A percentile compares a stretch with the other conserved stretches of the same genome.
phyloP scores from a whole-genome alignment of 2,888 invertebrate species.

The Cerceris rybyensis region DNA sequence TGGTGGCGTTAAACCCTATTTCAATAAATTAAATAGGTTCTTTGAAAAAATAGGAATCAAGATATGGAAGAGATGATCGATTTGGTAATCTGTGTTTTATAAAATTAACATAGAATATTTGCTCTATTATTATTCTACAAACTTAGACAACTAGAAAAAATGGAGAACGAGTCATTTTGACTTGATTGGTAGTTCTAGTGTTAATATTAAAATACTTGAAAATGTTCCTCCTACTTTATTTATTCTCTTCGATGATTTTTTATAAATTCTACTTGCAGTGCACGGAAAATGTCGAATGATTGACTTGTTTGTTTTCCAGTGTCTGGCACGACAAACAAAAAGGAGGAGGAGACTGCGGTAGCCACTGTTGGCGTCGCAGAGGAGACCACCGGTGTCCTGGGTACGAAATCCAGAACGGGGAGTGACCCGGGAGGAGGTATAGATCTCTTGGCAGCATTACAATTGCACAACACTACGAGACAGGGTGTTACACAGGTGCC shows the following conservation, averaged over 20 bases:
- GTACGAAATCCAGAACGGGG: constrained; percentile 74
- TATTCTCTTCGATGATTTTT: background rate
- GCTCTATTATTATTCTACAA: no score
- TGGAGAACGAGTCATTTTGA: no score
- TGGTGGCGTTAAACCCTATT: no score
- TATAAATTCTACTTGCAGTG: background rate
- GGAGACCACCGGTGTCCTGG: constrained; percentile 83
- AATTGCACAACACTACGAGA: constrained; percentile 89
- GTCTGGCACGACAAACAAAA: constrained; percentile 76
- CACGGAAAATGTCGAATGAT: constrained; percentile 13
- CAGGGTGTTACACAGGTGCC: constrained; percentile 87
- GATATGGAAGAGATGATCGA: no score
- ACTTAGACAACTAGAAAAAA: no score
- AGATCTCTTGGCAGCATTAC: constrained; percentile 91
- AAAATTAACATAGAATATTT: no score
- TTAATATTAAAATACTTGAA: background rate
- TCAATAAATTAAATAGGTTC: no score
- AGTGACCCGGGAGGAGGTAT: constrained; percentile 83
- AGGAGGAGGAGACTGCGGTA: constrained; percentile 74
- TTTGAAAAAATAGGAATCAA: no score
- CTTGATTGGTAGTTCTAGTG: no score
- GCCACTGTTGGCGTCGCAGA: constrained; percentile 57
- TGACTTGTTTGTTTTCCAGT: constrained; percentile 66
- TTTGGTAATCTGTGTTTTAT: no score
- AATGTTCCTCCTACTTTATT: background rate